Evolutionary conservation across 1,140 invertebrate species (phyloP), one percentile per base, ranked within the genome.

Genomic region (Trichogramma pretiosum): DNA sequence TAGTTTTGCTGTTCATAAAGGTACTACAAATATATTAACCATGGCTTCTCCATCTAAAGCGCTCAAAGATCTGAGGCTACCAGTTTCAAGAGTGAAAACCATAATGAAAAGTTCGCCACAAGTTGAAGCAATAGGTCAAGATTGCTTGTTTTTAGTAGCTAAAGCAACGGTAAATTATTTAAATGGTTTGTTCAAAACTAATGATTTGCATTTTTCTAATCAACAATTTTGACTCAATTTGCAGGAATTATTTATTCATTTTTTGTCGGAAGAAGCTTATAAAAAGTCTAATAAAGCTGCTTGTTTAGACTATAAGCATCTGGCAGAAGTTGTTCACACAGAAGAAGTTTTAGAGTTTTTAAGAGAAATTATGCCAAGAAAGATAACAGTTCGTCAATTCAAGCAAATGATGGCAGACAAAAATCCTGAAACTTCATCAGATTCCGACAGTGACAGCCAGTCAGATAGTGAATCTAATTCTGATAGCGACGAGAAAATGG

Each of bases 61-160:
- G 49, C 53, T 62, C 36, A 61, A 64, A 34, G 65, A 72, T 49
- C 54, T 71, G 28, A 68, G 70, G 40, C 62, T 89, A 48, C 84
- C 85, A 1, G 66, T 86, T 49, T 79, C 79, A 18, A 76, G 85
- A 53, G 80, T 89, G 8, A 84, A 81, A 74, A 87, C 84, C 33
- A 88, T 89, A 45, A 89, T 89, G 85, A 89, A 88, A 74, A 87
- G 85, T 68, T 87, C 85, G 3, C 85, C 85, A 26, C 83, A 87
- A 59, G 84, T 87, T 1, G 84, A 86, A 52, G 79, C 78, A 23
- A 81, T 89, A 30, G 82, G 82, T 28, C 80, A 81, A 58, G 85
- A 88, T 64, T 81, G 83, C 13, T 68, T 87, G 16, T 80, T 77
- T 63, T 62, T 84, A 44, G 80, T 85, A 36, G 78, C 81, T 8